A percentile compares a stretch with the other conserved stretches of the same genome.
Evolutionary conservation across 1,140 invertebrate species (phyloP).

Genomic region (Drosophila navojoa): DNA sequence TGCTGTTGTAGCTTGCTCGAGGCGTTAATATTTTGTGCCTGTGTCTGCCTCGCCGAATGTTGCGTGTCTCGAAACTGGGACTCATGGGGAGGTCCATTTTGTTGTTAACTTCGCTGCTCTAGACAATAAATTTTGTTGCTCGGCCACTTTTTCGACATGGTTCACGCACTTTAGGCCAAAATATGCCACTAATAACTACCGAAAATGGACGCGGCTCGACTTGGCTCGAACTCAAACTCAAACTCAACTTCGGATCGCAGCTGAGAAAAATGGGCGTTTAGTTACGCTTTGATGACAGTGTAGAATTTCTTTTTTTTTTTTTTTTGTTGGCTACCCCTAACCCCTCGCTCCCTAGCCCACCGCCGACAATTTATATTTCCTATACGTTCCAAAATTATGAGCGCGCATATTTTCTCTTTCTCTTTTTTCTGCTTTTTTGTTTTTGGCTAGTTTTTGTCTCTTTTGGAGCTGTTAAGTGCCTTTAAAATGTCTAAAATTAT

Average conservation of each 20-base stretch:
- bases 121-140: slow-evolving; percentile 80
- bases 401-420: slow-evolving; percentile 25
- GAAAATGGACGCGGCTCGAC: slow-evolving; percentile 61
- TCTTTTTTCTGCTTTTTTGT: slow-evolving; percentile 26
- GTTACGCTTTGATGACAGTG: slow-evolving; percentile 83
- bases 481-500: slow-evolving; percentile 73
- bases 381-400: slow-evolving; percentile 54
- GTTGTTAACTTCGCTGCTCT: slow-evolving; percentile 71
- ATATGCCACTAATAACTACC: slow-evolving; percentile 82
- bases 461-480: slow-evolving; percentile 60
- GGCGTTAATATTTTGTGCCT: slow-evolving; percentile 76
- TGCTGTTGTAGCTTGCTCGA: slow-evolving; percentile 60
- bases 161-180: slow-evolving; percentile 82
- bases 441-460: slow-evolving; percentile 27
- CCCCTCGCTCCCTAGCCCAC: background rate
- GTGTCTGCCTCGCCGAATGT: slow-evolving; percentile 56
- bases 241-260: slow-evolving; percentile 40
- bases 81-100: slow-evolving; percentile 77
- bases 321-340: slow-evolving; percentile 21
- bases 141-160: slow-evolving; percentile 72
- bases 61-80: slow-evolving; percentile 52
- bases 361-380: slow-evolving; percentile 76
- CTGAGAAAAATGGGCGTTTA: slow-evolving; percentile 83
- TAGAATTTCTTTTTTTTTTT: slow-evolving; percentile 64
- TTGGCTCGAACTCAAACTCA: slow-evolving; percentile 26